phyloP scores from a whole-genome alignment of 2,113 vertebrate species.

The Syngnathus floridae region DNA sequence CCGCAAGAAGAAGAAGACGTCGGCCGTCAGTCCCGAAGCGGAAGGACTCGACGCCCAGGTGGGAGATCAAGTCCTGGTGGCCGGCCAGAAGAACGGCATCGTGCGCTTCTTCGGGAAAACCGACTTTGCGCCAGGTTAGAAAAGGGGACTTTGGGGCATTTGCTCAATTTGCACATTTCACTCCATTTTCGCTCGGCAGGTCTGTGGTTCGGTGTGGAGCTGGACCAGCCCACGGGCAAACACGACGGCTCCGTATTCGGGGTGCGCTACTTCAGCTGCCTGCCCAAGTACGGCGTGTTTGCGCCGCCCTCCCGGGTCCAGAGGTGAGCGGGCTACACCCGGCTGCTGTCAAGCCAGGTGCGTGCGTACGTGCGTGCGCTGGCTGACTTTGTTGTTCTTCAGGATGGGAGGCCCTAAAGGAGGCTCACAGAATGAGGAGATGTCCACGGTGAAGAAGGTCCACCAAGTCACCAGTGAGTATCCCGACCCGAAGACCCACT shows the following conservation, averaged over 20 bases:
- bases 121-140: slow-evolving; percentile 83
- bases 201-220: slow-evolving; percentile 85
- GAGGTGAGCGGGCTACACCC: slow-evolving; percentile 63
- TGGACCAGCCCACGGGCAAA: slow-evolving; percentile 84
- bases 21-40: slow-evolving; percentile 75
- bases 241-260: slow-evolving; percentile 88
- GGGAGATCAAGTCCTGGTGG: slow-evolving; percentile 85
- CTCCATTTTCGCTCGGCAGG: slow-evolving; percentile 59
- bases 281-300: slow-evolving; percentile 84
- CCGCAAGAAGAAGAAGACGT: slow-evolving; percentile 80
- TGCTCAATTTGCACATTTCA: not conserved
- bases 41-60: slow-evolving; percentile 81
- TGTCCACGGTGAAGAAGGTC: slow-evolving; percentile 79
- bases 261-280: slow-evolving; percentile 85
- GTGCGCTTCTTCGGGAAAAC: slow-evolving; percentile 87
- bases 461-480: slow-evolving; percentile 87
- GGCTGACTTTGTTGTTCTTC: not conserved
- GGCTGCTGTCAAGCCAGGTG: too few species aligned
- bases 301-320: slow-evolving; percentile 87
- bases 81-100: slow-evolving; percentile 81
- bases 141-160: not conserved
- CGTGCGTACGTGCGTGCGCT: too few species aligned
- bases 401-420: slow-evolving; percentile 83
- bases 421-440: slow-evolving; percentile 62
- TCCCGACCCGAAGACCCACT: not conserved